Base-by-base conservation (phyloP, 2,888 invertebrate species). In the Ellobium chinense region DNA sequence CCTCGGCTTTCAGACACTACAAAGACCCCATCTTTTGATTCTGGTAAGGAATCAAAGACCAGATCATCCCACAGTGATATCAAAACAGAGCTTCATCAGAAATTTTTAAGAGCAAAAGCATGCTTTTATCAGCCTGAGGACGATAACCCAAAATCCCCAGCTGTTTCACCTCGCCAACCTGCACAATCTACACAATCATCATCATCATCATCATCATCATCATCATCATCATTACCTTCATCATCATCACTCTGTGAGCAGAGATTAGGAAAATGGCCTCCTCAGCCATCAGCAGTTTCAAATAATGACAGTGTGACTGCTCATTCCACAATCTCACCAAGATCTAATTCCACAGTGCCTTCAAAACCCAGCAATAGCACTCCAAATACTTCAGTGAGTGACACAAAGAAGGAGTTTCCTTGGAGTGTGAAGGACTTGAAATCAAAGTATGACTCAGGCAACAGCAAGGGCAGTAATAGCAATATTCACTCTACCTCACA, bases 341-440 rank as follows among this genome's bases (percentile, higher is more conserved):
- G 37, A 36, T 58, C 29, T 60, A 34, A 27, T 14, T n/a, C 58
- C 31, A 70, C 12, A 3, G 18, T 60, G 72, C 14, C 36, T 24
- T 60, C 60, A 14, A 72, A 58, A 72, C 1, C 37, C 24, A 5
- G 29, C 24, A 34, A 72, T 14, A 5, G 34, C 18, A 12, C 56
- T 14, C 34, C 0, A 24, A 36, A 21, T 70, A n/a, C 70, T 24
- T 3, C 27, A 21, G 27, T 31, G 31, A 66, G 39, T 21, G 72
- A 70, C 21, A 3, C n/a, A 34, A 70, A 70, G 34, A 54, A 56
- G 66, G 88, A 88, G 58, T 82, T 89, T 56, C 89, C 89, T 12
- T 90, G 90, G 90, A 89, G 89, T 85, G 90, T 90, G 1, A 88
- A 88, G 80, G 83, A 84, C 37, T 82, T 90, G 66, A 87, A 87